Conservation (phyloP, 2,113 vertebrate species). For the Miniopterus natalensis region DNA sequence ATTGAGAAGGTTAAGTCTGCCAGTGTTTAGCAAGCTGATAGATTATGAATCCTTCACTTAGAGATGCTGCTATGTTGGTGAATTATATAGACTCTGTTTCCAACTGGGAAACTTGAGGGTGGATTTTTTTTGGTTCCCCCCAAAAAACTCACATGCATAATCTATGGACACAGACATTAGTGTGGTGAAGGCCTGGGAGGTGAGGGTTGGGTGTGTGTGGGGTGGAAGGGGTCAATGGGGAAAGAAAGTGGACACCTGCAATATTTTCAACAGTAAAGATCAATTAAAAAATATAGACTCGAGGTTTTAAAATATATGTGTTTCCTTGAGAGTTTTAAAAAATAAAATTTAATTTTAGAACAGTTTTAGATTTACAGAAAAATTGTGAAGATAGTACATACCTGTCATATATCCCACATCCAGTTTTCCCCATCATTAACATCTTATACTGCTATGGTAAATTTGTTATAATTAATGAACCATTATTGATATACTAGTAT, state of each 20-base stretch:
- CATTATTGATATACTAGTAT: neutral
- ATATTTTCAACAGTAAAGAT: no score
- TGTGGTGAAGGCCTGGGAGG: no score
- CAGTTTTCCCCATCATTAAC: neutral
- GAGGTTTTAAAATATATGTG: neutral
- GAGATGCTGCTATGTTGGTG: constrained; percentile 79
- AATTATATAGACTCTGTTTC: constrained; percentile 66
- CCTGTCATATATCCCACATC: no score
- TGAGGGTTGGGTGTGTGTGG: no score
- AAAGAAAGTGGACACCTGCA: no score
- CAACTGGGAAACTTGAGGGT: neutral
- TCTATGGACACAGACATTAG: no score
- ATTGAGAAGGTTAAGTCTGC: constrained; percentile 84
- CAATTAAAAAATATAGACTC: no score
- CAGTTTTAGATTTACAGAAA: neutral
- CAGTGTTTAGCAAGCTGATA: constrained; percentile 76
- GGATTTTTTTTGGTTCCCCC: no score
- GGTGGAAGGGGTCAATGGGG: no score
- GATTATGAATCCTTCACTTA: constrained; percentile 80
- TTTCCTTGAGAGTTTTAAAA: neutral
- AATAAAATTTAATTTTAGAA: neutral
- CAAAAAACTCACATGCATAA: no score
- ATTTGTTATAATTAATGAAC: neutral
- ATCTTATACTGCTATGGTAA: neutral
- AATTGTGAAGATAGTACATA: neutral